phyloP scores from a whole-genome alignment of 1,140 invertebrate species.

The Drosophila neocordata region DNA sequence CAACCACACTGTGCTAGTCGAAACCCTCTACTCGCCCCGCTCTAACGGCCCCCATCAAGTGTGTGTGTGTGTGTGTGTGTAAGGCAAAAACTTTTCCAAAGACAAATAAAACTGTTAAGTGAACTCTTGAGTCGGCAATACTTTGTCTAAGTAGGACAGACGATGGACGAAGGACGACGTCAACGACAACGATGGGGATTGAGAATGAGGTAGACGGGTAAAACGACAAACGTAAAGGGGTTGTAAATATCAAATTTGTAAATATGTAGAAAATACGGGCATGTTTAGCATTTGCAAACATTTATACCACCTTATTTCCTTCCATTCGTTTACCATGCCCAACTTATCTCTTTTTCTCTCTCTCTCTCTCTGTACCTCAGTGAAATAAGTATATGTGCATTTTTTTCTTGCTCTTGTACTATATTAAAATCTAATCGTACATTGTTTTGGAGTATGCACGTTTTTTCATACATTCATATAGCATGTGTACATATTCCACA shows the following conservation, averaged over 20 bases:
- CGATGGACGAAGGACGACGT: constrained; percentile 26
- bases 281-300: constrained; percentile 78
- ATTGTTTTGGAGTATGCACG: no score
- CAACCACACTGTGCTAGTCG: background rate
- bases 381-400: no score
- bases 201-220: background rate
- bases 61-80: constrained; percentile 24
- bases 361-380: background rate
- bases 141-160: constrained; percentile 44
- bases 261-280: constrained; percentile 75
- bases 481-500: no score
- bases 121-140: constrained; percentile 69
- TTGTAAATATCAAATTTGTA: constrained; percentile 78
- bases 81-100: constrained; percentile 70
- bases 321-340: background rate
- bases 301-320: constrained; percentile 38
- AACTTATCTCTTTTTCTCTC: background rate
- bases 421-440: no score
- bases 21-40: background rate
- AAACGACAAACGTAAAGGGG: constrained; percentile 39
- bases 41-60: constrained; percentile 29
- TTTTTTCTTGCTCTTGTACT: no score
- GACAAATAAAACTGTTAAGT: constrained; percentile 79
- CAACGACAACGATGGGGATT: background rate
- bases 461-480: no score